Percentiles rank a stretch among this genome's conserved stretches.
These are phyloP conservation scores for Lamellibrachia luymesi DNA, from an alignment of 1,140 invertebrate species.

Conservation along the genomic window DNA sequence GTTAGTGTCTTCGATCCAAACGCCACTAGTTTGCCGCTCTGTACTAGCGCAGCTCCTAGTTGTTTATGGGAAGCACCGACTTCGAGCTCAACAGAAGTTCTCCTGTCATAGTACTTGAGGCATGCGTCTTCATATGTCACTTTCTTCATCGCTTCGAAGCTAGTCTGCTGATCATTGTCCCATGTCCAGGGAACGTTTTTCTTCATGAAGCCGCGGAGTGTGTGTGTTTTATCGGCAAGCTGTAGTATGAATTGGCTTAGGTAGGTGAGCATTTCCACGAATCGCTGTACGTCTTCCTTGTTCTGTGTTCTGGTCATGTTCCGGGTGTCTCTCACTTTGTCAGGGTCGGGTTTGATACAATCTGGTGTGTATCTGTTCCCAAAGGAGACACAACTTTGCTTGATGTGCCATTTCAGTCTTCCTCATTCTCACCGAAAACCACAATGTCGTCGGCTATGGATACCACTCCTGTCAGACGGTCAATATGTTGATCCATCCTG, in stretches of 20 bases:
- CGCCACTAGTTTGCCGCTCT: too few relatives aligned
- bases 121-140: not conserved
- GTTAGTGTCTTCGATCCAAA: not conserved
- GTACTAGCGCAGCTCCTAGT: not conserved
- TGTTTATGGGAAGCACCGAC: not conserved
- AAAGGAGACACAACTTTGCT: not conserved
- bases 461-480: not conserved
- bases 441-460: not conserved
- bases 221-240: not conserved
- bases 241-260: not conserved
- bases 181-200: not conserved
- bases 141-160: slow-evolving; percentile 5
- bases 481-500: not conserved
- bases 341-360: too few relatives aligned
- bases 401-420: not conserved
- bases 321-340: too few relatives aligned
- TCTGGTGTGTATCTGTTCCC: too few relatives aligned
- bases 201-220: slow-evolving; percentile 1
- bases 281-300: not conserved
- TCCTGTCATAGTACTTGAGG: not conserved
- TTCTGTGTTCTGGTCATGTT: not conserved
- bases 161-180: not conserved
- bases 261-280: not conserved
- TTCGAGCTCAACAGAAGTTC: not conserved
- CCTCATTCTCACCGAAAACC: not conserved